Base-by-base conservation (phyloP, 2,888 invertebrate genomes). In the Epirrhoe alternata region DNA sequence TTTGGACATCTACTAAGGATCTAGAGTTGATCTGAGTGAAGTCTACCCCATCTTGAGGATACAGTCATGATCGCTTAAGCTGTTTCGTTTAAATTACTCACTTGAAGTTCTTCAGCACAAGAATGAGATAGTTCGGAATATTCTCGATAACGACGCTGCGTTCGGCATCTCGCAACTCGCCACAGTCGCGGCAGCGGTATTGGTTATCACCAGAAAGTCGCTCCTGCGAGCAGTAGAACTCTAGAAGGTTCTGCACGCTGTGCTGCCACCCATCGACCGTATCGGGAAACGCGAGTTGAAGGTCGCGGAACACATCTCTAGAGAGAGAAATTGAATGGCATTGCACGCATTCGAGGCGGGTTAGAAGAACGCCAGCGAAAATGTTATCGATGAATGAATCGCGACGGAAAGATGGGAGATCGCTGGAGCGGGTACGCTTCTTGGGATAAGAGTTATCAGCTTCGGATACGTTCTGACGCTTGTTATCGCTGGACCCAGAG, bases 31-130 rank as follows among this genome's bases (percentile, higher is more conserved):
- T n/a, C n/a, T n/a, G n/a, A n/a, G n/a, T n/a, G n/a, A n/a, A n/a
- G n/a, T n/a, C n/a, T n/a, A n/a, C n/a, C n/a, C n/a, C n/a, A n/a
- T n/a, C n/a, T n/a, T n/a, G n/a, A n/a, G n/a, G n/a, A n/a, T n/a
- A n/a, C n/a, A n/a, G n/a, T n/a, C n/a, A n/a, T n/a, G n/a, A n/a
- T n/a, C n/a, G n/a, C n/a, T n/a, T n/a, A n/a, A n/a, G n/a, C n/a
- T n/a, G n/a, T n/a, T 24, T 24, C 24, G 24, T 24, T 1, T 24
- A 24, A 24, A 24, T 3, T 69, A 76, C 92, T 89, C 69, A 92
- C 92, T 89, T 89, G 83, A 98, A 98, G 78, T 97, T 96, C 82
- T 97, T 97, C 10, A 98, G 86, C 0, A 97, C 97, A 2, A 98
- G 89, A 66, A 97, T 96, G 12, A 98, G 93, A 85, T 97, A 96